Conservation (phyloP, 2,888 invertebrate species). For the Eupithecia inturbata region DNA sequence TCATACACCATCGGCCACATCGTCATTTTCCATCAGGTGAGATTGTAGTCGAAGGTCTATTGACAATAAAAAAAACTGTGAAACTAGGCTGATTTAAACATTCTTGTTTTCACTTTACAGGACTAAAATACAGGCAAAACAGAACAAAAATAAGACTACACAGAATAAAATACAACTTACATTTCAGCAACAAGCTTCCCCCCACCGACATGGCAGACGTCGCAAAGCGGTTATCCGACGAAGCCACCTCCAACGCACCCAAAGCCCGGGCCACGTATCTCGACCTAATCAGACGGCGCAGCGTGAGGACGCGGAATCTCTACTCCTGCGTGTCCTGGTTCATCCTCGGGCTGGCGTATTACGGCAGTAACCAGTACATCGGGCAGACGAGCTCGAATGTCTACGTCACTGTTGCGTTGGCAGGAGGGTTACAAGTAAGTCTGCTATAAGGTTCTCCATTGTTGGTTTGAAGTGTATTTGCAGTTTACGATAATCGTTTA, state of each 20-base stretch:
- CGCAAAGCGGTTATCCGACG: conserved; percentile 51
- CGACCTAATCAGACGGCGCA: conserved; percentile 85
- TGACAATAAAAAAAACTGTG: neutral
- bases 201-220: conserved; percentile 63
- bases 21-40: no score
- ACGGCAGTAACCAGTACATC: conserved; percentile 91
- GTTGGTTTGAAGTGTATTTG: neutral
- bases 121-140: neutral
- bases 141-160: neutral
- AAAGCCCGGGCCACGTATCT: conserved; percentile 75
- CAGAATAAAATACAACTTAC: neutral
- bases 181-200: conserved; percentile 71
- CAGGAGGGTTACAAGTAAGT: conserved; percentile 67
- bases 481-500: neutral
- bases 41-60: no score
- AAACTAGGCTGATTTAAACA: neutral
- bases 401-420: conserved; percentile 88
- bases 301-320: conserved; percentile 85
- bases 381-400: conserved; percentile 90
- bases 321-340: conserved; percentile 88
- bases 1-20: no score
- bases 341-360: conserved; percentile 90
- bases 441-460: neutral
- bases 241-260: conserved; percentile 52
- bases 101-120: neutral